These are phyloP conservation scores for Anhinga anhinga DNA, from an alignment of 2,113 vertebrate genomes.

Conservation along the genomic window DNA sequence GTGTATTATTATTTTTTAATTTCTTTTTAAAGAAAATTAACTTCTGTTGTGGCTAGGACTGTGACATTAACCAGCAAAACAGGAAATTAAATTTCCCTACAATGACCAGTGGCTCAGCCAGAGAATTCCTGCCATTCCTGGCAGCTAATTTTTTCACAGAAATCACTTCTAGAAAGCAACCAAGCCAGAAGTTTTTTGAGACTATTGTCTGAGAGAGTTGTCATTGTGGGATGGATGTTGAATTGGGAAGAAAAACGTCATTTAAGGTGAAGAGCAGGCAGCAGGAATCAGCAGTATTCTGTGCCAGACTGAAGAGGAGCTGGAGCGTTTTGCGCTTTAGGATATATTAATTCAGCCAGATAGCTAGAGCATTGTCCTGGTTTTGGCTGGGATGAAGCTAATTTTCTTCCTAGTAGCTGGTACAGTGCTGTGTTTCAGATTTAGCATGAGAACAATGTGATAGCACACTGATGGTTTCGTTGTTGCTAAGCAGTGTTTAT, in stretches of 20 bases:
- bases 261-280: not conserved
- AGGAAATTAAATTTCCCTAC: not conserved
- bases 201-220: not conserved
- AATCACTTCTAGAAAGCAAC: not conserved
- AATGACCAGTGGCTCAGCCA: not conserved
- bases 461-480: no score
- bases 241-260: not conserved
- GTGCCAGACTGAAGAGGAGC: not conserved
- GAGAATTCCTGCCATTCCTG: conserved; percentile 11
- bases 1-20: not conserved
- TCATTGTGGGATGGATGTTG: not conserved
- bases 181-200: not conserved
- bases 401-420: no score
- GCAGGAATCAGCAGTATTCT: not conserved
- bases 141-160: not conserved
- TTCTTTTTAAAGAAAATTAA: not conserved
- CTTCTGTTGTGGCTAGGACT: not conserved
- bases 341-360: not conserved
- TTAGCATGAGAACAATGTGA: no score
- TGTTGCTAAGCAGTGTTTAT: no score
- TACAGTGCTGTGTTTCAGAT: no score
- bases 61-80: not conserved
- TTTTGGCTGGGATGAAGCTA: no score
- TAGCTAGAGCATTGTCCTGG: not conserved
- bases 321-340: not conserved